phyloP scores from a whole-genome alignment of 2,888 invertebrate genomes.

The Oxystoma pomonae region DNA sequence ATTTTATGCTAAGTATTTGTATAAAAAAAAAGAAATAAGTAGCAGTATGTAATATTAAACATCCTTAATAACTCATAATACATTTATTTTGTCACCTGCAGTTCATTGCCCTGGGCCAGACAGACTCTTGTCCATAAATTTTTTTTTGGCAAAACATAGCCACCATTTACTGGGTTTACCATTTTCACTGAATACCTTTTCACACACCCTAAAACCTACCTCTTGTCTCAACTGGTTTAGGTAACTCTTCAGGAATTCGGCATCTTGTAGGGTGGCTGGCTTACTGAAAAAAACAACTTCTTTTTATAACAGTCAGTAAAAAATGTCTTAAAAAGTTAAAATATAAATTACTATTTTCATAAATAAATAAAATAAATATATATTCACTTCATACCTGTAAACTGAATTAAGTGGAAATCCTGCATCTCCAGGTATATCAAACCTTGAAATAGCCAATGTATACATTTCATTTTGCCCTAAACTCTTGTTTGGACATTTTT shows the following conservation, averaged over 20 bases:
- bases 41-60: too few relatives aligned
- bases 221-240: conserved; percentile 94
- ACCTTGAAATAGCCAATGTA: conserved; percentile 87
- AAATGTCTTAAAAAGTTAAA: too few relatives aligned
- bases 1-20: too few relatives aligned
- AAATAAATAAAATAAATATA: too few relatives aligned
- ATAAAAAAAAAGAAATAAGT: too few relatives aligned
- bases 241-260: conserved; percentile 89
- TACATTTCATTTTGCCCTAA: conserved; percentile 96
- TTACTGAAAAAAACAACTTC: conserved; percentile 78
- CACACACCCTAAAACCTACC: conserved; percentile 85
- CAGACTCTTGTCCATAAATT: conserved; percentile 98
- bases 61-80: too few relatives aligned
- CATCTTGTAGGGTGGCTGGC: conserved; percentile 72
- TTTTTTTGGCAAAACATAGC: conserved; percentile 98
- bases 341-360: too few relatives aligned
- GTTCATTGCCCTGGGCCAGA: conserved; percentile 79
- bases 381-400: conserved; percentile 25
- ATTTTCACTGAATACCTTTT: conserved; percentile 88
- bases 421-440: conserved; percentile 94
- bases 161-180: conserved; percentile 99
- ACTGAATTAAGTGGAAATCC: conserved; percentile 67
- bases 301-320: too few relatives aligned
- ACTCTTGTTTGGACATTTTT: conserved; percentile 83
- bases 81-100: too few relatives aligned